Evolutionary conservation across 2,113 vertebrate species (phyloP), one percentile per base, ranked within the genome.

Genomic region (Paedocypris sp.): DNA sequence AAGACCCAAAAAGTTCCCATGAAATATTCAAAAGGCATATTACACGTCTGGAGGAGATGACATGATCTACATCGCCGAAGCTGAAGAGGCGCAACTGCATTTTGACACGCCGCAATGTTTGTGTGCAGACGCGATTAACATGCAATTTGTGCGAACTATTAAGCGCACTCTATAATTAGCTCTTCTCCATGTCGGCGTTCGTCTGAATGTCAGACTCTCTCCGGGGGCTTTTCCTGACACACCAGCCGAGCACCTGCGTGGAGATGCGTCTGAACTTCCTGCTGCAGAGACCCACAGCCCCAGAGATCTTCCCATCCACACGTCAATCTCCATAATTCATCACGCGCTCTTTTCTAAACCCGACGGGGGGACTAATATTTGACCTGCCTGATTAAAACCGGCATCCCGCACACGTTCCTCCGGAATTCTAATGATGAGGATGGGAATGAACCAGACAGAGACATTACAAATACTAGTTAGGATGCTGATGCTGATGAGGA

Each of bases 1-100:
- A 64, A 52, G 61, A 66, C 38, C 38, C 38, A 51, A 50, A n/a
- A 49, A 45, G 13, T 60, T 36, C 33, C 25, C 45, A 72, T 68
- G 64, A 68, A 72, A 68, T 33, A 71, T 64, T 28, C 60, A 71
- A 42, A n/a, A 60, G 52, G 42, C 60, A 56, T 41, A 67, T 65
- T 67, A 64, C 38, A 57, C 36, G 57, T 57, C 65, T 65, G 51
- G 45, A 58, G 51, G 65, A 64, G 52, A 45, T 29, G 43, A 60
- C 52, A 58, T 45, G 20, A n/a, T n/a, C n/a, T n/a, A n/a, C n/a
- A n/a, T n/a, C n/a, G n/a, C n/a, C n/a, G n/a, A n/a, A n/a, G n/a
- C n/a, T n/a, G n/a, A n/a, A n/a, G n/a, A n/a, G n/a, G n/a, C n/a
- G n/a, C n/a, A n/a, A n/a, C n/a, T n/a, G n/a, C n/a, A n/a, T n/a